phyloP scores from a whole-genome alignment of 1,140 invertebrate genomes.

The Pogonus chalceus region DNA sequence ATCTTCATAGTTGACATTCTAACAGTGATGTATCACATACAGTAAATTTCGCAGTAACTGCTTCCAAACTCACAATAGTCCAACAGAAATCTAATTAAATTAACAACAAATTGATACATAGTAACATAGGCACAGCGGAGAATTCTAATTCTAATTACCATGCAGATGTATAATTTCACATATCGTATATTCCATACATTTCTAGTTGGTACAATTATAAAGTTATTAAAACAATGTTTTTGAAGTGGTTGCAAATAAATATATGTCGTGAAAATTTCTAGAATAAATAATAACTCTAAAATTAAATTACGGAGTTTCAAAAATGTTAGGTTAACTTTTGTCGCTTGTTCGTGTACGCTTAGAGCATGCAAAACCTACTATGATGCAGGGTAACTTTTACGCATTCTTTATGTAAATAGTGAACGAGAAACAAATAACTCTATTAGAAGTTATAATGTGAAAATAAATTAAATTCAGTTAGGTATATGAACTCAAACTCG shows the following conservation, averaged over 20 bases:
- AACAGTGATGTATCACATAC: too few species aligned
- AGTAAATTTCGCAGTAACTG: too few species aligned
- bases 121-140: background rate
- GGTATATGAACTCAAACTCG: too few species aligned
- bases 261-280: background rate
- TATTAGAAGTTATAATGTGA: constrained; percentile 1
- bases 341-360: background rate
- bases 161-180: background rate
- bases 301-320: constrained; percentile 4
- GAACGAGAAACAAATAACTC: background rate
- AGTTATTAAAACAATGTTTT: background rate
- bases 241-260: background rate
- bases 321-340: background rate
- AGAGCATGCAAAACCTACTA: background rate
- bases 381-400: background rate
- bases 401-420: constrained; percentile 5
- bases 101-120: background rate
- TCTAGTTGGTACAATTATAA: background rate
- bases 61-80: too few species aligned
- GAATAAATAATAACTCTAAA: background rate
- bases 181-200: background rate
- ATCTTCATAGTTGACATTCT: too few species aligned
- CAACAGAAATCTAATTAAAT: too few species aligned
- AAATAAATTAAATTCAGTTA: constrained; percentile 6
- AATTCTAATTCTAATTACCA: background rate